These are phyloP conservation scores for Boloria euphrosyne DNA, from an alignment of 2,888 invertebrate species.

Conservation along the genomic window DNA sequence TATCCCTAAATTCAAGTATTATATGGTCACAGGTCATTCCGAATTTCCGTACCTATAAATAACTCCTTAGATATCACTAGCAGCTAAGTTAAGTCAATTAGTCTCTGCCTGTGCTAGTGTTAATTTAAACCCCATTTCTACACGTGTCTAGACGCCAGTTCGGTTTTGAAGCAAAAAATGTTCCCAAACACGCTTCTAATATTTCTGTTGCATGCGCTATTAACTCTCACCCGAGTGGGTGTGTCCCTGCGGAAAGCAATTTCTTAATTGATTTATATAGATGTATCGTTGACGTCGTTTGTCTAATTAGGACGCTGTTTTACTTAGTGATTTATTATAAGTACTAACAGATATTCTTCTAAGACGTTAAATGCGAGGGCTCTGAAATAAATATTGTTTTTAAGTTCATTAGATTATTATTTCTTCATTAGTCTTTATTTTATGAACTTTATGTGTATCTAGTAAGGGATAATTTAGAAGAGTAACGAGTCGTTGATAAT, in stretches of 20 bases:
- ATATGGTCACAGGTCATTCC: no score
- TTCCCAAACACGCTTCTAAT: constrained; percentile 68
- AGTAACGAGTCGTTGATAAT: no score
- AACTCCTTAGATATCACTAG: no score
- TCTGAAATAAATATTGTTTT: background rate
- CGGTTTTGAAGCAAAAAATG: constrained; percentile 69
- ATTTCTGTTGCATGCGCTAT: constrained; percentile 80
- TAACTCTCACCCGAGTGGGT: constrained; percentile 76
- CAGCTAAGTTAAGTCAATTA: constrained; percentile 48
- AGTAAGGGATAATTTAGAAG: no score
- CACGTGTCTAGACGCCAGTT: constrained; percentile 63
- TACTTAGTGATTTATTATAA: constrained; percentile 59
- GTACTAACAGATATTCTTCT: constrained; percentile 39
- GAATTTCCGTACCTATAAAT: no score
- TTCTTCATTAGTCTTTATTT: no score
- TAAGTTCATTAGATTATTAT: no score
- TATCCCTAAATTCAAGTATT: no score
- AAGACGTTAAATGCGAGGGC: background rate
- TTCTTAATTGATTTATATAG: constrained; percentile 75
- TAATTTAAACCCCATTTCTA: constrained; percentile 47
- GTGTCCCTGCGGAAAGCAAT: constrained; percentile 78
- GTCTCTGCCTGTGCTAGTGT: constrained; percentile 33
- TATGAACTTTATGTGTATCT: no score
- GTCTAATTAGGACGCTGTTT: constrained; percentile 73
- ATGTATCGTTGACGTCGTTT: constrained; percentile 70